Conservation (phyloP, 2,888 invertebrate species). For the Sceliomorpha sp. region DNA sequence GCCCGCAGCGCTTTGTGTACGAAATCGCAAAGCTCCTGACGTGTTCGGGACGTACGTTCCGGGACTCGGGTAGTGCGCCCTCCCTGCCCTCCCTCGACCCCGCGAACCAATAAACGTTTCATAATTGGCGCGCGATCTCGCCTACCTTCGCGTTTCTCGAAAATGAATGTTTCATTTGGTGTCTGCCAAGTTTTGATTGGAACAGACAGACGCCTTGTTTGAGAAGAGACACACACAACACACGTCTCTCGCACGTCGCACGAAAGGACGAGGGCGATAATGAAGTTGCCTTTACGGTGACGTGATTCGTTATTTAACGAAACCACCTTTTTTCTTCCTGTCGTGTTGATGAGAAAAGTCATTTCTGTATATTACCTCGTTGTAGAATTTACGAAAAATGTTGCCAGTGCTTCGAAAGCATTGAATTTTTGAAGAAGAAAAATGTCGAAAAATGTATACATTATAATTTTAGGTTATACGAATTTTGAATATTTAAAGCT, state of each 20-base stretch:
- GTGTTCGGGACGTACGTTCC: slow-evolving; percentile 30
- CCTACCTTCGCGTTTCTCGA: slow-evolving; percentile 31
- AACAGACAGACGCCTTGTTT: slow-evolving; percentile 50
- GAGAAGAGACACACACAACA: slow-evolving; percentile 35
- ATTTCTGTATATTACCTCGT: too few species aligned
- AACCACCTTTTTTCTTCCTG: too few species aligned
- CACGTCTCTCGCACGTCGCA: slow-evolving; percentile 29
- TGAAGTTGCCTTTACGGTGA: too few species aligned
- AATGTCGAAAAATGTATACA: too few species aligned
- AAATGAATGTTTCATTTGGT: slow-evolving; percentile 63
- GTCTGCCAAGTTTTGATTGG: slow-evolving; percentile 72
- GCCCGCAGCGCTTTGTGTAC: slow-evolving; percentile 28
- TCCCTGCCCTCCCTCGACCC: too few species aligned
- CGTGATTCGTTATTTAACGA: slow-evolving; percentile 3
- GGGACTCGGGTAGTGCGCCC: too few species aligned
- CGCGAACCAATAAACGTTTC: slow-evolving; percentile 61
- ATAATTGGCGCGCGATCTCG: slow-evolving; percentile 59
- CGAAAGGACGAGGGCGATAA: slow-evolving; percentile 28
- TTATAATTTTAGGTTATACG: too few species aligned
- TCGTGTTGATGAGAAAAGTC: too few species aligned
- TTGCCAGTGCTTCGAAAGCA: too few species aligned
- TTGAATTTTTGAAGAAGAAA: too few species aligned
- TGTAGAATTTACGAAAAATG: too few species aligned
- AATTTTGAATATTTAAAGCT: too few species aligned
- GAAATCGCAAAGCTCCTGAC: slow-evolving; percentile 46